phyloP scores from a whole-genome alignment of 2,797 vertebrate species.

The Ctenopoma kingsleyae region DNA sequence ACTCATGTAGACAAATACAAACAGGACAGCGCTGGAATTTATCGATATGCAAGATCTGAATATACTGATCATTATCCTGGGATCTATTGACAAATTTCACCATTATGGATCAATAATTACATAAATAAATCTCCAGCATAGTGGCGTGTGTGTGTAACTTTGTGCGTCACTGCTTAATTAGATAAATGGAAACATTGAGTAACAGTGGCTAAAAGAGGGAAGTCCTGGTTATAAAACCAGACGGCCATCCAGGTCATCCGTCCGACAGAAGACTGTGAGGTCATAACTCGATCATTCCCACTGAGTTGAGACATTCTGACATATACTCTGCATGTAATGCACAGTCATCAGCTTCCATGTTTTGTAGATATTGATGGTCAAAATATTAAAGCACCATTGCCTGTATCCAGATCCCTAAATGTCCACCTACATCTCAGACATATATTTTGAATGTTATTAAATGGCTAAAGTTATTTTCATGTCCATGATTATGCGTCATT shows the following conservation, averaged over 20 bases:
- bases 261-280: neutral
- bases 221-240: conserved; percentile 3
- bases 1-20: neutral
- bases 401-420: neutral
- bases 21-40: neutral
- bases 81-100: conserved; percentile 24
- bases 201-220: conserved; percentile 6
- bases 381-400: neutral
- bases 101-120: conserved; percentile 49
- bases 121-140: conserved; percentile 24
- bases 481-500: too few relatives aligned
- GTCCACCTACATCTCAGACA: neutral
- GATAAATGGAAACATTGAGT: conserved; percentile 55
- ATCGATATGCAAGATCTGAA: conserved; percentile 16
- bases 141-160: neutral
- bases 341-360: neutral
- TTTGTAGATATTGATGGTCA: neutral
- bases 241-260: neutral
- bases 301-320: neutral
- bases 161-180: conserved; percentile 43
- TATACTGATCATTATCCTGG: conserved; percentile 19
- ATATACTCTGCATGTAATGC: too few relatives aligned
- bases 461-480: neutral
- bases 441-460: neutral
- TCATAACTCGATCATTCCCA: neutral